Evolutionary conservation across 2,797 vertebrate species (phyloP).

Genomic region (Hephaestus fuliginosus): DNA sequence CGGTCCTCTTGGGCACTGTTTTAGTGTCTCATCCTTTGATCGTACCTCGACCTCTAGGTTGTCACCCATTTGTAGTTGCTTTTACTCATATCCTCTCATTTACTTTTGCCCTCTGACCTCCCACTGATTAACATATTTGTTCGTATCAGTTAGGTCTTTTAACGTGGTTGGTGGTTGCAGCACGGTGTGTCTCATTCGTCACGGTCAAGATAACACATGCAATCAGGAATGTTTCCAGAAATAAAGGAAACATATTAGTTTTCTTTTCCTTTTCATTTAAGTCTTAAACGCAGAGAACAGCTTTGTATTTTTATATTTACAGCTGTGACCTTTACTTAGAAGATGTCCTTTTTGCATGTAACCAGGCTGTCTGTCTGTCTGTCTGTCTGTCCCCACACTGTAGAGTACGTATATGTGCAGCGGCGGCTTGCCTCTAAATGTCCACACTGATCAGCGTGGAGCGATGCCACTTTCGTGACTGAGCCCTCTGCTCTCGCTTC

Average conservation of each 20-base stretch:
- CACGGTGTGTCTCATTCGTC: neutral
- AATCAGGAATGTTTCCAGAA: neutral
- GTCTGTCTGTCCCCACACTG: slow-evolving; percentile 4
- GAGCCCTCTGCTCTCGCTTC: slow-evolving; percentile 76
- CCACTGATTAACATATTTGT: neutral
- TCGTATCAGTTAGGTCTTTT: neutral
- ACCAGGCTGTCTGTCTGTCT: neutral
- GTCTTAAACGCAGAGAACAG: neutral
- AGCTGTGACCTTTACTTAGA: slow-evolving; percentile 4
- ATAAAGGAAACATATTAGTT: neutral
- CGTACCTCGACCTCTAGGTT: slow-evolving; percentile 59
- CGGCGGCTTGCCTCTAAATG: slow-evolving; percentile 59
- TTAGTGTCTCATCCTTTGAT: slow-evolving; percentile 65
- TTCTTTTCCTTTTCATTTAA: too few relatives aligned
- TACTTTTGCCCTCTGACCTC: slow-evolving; percentile 42
- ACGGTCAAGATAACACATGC: neutral
- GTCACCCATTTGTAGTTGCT: slow-evolving; percentile 42
- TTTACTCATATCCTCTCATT: slow-evolving; percentile 46
- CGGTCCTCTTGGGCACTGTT: slow-evolving; percentile 50
- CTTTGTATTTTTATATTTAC: slow-evolving; percentile 17
- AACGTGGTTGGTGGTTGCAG: neutral
- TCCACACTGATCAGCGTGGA: slow-evolving; percentile 62
- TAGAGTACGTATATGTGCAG: slow-evolving; percentile 12
- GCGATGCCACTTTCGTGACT: slow-evolving; percentile 70
- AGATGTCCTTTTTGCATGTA: slow-evolving; percentile 1